These are phyloP conservation scores for Teleogryllus occipitalis DNA, from an alignment of 1,140 invertebrate genomes.

Conservation along the genomic window DNA sequence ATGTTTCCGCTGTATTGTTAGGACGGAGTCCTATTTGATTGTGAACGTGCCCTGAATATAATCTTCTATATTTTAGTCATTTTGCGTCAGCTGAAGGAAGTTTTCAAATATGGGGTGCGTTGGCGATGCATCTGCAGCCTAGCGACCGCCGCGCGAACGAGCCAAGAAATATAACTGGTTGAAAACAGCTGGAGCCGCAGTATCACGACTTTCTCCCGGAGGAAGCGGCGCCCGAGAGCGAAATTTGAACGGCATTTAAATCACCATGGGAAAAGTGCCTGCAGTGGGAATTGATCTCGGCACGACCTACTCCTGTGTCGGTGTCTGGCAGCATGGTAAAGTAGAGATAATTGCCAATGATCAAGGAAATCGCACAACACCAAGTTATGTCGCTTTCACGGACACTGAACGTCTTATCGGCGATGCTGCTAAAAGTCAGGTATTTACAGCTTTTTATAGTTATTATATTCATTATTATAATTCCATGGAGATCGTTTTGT, in stretches of 20 bases:
- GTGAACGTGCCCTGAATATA: too few species aligned
- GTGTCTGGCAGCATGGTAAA: slow-evolving; percentile 71
- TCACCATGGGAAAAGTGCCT: slow-evolving; percentile 28
- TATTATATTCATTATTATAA: neutral
- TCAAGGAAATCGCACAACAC: slow-evolving; percentile 83
- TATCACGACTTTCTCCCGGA: too few species aligned
- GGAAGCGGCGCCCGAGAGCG: too few species aligned
- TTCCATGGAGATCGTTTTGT: too few species aligned
- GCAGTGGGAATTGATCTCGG: slow-evolving; percentile 67
- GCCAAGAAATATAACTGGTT: too few species aligned
- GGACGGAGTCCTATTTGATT: too few species aligned
- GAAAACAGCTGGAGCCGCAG: too few species aligned
- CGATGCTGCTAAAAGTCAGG: slow-evolving; percentile 71
- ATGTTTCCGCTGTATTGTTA: too few species aligned
- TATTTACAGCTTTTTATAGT: slow-evolving; percentile 26
- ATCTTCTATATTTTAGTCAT: too few species aligned
- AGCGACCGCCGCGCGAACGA: neutral
- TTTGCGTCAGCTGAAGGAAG: too few species aligned
- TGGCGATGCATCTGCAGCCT: neutral
- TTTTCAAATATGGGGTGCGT: too few species aligned
- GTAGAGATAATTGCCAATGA: slow-evolving; percentile 90
- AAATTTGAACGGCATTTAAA: neutral
- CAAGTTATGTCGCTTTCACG: slow-evolving; percentile 85
- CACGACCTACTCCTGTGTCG: slow-evolving; percentile 73
- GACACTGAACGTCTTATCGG: slow-evolving; percentile 81